Evolutionary conservation across 2,888 invertebrate genomes (phyloP), one percentile per base, ranked within the genome.

Genomic region (Bellardia bayeri): DNA sequence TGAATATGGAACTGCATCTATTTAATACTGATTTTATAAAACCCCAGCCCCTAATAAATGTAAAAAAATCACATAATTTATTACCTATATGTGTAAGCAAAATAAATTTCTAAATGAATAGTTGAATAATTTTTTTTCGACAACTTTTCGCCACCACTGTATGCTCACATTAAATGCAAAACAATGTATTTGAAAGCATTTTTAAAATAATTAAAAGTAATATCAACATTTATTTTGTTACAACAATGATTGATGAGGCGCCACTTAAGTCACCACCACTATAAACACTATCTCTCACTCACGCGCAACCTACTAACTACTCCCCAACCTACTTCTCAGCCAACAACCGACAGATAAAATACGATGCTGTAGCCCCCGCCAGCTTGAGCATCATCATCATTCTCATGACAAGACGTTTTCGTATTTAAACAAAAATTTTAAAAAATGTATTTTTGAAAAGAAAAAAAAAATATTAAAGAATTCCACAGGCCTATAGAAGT

Each of bases 211-310:
- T 81, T 68, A 75, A 58, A 80, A 49, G 23, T 49, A 58, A 54
- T 42, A 84, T 66, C 56, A 75, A 56, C 42, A 71, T 78, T 71
- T 71, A 16, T 45, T 78, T 75, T 82, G 63, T 82, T 64, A 79
- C 74, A 85, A 79, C 68, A 79, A 82, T 84, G 87, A 87, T 66
- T 87, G 85, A 85, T 87, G 87, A 75, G 87, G 87, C 85, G 87
- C 85, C 87, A 87, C 61, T 75, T 74, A 69, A 80, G 78, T 66
- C 84, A 56, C n/a, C 49, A 68, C 66, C 45, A 66, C 58, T n/a
- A 45, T 45, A 23, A 71, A 33, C 2, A 68, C 68, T 11, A 23
- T 30, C 64, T 9, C 64, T 13, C 63, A 13, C 61, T 61, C 7
- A n/a, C 54, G n/a, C n/a, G 40, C 8, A 30, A 30, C n/a, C 51